phyloP scores from a whole-genome alignment of 37 sponge, comb jelly and placozoan genomes.

The Agelas oroides region DNA sequence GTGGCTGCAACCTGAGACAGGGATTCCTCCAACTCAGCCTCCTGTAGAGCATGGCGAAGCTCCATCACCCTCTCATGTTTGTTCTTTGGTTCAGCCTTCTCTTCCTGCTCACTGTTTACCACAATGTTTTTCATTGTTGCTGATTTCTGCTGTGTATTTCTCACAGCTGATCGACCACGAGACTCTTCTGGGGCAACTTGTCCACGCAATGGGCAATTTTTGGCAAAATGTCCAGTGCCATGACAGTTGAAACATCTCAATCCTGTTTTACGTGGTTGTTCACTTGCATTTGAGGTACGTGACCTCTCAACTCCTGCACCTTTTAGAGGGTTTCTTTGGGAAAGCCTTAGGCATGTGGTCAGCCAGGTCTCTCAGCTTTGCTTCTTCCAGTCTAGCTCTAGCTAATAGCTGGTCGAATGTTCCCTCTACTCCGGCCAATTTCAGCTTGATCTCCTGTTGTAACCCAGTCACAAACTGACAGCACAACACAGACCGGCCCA shows the following conservation, averaged over 20 bases:
- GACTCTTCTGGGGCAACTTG: constrained; percentile 23
- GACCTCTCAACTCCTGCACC: not conserved
- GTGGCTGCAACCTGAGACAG: too few relatives aligned
- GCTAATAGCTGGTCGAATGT: too few relatives aligned
- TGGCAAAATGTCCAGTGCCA: constrained; percentile 2
- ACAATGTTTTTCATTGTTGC: too few relatives aligned
- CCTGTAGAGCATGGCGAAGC: too few relatives aligned
- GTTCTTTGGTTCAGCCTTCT: too few relatives aligned
- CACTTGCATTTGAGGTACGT: not conserved
- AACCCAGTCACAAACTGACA: constrained; percentile 65
- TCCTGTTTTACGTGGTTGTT: not conserved
- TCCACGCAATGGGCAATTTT: constrained; percentile 1
- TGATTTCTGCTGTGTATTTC: too few relatives aligned
- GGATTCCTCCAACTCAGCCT: too few relatives aligned
- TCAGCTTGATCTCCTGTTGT: constrained; percentile 25
- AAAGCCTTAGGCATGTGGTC: not conserved
- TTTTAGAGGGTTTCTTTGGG: not conserved
- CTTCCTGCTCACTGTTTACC: too few relatives aligned
- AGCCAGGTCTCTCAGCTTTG: constrained; percentile 46
- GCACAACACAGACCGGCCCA: constrained; percentile 46
- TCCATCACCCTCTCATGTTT: too few relatives aligned
- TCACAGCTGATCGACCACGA: too few relatives aligned
- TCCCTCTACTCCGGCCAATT: constrained; percentile 32
- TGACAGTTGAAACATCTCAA: constrained; percentile 8
- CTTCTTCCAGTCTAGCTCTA: constrained; percentile 61